Evolutionary conservation across 2,888 invertebrate species (phyloP).

Genomic region (Eupelmus urozonus): DNA sequence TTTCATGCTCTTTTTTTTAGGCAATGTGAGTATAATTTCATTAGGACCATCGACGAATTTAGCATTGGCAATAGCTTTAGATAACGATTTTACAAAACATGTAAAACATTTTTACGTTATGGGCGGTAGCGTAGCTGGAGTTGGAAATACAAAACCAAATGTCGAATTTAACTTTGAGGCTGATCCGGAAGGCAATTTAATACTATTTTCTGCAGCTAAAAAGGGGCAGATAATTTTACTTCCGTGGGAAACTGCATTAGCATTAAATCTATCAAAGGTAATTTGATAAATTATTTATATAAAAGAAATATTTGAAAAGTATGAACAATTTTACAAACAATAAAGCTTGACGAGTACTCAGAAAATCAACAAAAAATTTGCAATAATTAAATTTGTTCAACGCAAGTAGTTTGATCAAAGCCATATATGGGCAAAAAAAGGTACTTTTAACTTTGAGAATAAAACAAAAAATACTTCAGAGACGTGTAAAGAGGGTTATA

Average conservation of each 20-base stretch:
- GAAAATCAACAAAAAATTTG: too few relatives aligned
- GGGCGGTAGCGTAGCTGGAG: constrained; percentile 70
- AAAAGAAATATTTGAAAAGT: too few relatives aligned
- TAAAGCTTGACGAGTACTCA: too few relatives aligned
- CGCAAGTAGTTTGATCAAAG: too few relatives aligned
- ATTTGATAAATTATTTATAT: not conserved
- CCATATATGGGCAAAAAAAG: too few relatives aligned
- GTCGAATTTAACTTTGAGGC: constrained; percentile 81
- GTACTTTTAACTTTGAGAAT: too few relatives aligned
- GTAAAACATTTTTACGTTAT: constrained; percentile 71
- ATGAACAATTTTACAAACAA: too few relatives aligned
- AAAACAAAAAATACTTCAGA: too few relatives aligned
- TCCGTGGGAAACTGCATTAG: constrained; percentile 78
- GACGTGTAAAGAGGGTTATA: too few relatives aligned
- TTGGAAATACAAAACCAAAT: constrained; percentile 56
- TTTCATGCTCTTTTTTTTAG: not conserved
- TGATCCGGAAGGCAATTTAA: constrained; percentile 81
- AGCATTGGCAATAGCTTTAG: constrained; percentile 78
- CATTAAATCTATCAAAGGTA: constrained; percentile 67
- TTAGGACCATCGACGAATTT: constrained; percentile 80
- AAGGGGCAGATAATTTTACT: constrained; percentile 74
- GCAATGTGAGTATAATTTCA: constrained; percentile 73
- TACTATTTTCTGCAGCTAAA: constrained; percentile 76
- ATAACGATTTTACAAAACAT: constrained; percentile 69
- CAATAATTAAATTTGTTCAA: too few relatives aligned